phyloP scores from a whole-genome alignment of 2,797 vertebrate species.

The Rhadinocentrus ornatus region DNA sequence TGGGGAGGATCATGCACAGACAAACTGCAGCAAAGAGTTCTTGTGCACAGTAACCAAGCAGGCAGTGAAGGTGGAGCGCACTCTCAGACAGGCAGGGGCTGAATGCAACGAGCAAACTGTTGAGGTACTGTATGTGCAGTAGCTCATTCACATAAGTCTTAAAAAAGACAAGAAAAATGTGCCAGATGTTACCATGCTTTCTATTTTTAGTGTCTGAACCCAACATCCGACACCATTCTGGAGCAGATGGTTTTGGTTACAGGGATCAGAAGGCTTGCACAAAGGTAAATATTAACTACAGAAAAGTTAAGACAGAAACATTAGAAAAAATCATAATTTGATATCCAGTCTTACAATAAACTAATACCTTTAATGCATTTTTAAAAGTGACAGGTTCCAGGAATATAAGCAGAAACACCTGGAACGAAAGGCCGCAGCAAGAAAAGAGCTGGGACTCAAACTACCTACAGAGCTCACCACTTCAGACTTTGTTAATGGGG shows the following conservation, averaged over 20 bases:
- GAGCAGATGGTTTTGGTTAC: constrained; percentile 85
- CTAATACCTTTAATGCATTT: constrained; percentile 21
- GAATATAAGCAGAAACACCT: constrained; percentile 81
- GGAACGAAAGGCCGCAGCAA: constrained; percentile 74
- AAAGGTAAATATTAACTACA: constrained; percentile 71
- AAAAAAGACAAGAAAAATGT: neutral
- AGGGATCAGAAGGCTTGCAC: constrained; percentile 78
- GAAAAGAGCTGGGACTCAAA: constrained; percentile 65
- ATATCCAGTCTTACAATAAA: neutral
- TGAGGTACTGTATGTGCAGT: constrained; percentile 58
- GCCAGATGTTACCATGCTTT: neutral
- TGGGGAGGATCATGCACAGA: constrained; percentile 84
- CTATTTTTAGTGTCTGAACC: constrained; percentile 76
- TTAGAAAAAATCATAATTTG: neutral
- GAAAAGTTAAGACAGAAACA: neutral
- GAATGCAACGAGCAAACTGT: constrained; percentile 73
- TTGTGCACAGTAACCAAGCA: constrained; percentile 85
- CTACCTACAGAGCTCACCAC: constrained; percentile 4
- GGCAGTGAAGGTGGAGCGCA: constrained; percentile 86
- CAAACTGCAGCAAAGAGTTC: constrained; percentile 83
- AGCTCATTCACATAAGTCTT: neutral
- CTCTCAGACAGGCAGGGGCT: constrained; percentile 81
- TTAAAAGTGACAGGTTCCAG: constrained; percentile 72
- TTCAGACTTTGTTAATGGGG: constrained; percentile 20
- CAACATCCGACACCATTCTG: constrained; percentile 77